These are phyloP conservation scores for Pristionchus japonicus DNA, from an alignment of 2,888 invertebrate genomes.

Conservation along the genomic window DNA sequence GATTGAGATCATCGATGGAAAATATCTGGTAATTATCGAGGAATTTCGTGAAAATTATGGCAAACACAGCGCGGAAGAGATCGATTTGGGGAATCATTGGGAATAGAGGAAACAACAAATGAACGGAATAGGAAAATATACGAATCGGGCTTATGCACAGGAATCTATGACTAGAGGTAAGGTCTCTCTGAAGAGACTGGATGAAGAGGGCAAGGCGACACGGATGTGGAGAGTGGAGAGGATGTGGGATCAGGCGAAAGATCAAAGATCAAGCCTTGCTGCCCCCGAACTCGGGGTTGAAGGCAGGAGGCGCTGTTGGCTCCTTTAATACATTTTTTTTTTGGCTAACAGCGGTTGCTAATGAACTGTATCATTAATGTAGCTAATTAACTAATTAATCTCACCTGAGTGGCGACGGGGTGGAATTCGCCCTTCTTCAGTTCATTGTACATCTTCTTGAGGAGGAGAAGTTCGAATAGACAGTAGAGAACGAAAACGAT, in stretches of 20 bases:
- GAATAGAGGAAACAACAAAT: not conserved
- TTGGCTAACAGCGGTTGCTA: no score
- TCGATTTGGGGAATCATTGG: no score
- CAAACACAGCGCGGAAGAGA: conserved; percentile 12
- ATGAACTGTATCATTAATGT: no score
- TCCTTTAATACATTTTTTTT: conserved; percentile 46
- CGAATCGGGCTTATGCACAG: not conserved
- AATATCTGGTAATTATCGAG: not conserved
- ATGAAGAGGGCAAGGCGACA: not conserved
- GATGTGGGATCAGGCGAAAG: not conserved
- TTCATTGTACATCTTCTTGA: conserved; percentile 57
- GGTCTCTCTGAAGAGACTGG: not conserved
- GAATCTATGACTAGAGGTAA: not conserved
- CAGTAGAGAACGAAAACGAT: conserved; percentile 49
- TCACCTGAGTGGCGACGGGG: not conserved
- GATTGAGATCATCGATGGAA: not conserved
- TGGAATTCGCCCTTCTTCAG: conserved; percentile 50
- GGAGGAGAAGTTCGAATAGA: conserved; percentile 55
- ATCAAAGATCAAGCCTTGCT: conserved; percentile 42
- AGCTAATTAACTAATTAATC: no score
- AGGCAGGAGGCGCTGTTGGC: conserved; percentile 46
- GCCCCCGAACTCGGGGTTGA: conserved; percentile 43
- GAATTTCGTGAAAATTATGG: conserved; percentile 17
- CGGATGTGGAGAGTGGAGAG: not conserved
- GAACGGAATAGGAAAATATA: not conserved